Conservation (phyloP, 2,797 vertebrate species). For the Tapirus indicus region DNA sequence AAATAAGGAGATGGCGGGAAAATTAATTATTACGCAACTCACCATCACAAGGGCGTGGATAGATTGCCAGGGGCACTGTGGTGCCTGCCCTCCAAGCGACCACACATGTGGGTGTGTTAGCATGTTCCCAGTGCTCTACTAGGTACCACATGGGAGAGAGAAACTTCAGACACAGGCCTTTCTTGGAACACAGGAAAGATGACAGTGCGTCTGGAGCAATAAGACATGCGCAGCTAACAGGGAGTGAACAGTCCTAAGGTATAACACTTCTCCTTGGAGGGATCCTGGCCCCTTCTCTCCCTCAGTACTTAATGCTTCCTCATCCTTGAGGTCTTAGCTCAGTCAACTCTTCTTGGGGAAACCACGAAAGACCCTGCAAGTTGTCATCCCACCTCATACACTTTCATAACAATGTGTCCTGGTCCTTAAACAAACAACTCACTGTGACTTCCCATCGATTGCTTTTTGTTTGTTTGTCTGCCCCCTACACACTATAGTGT, state of each 20-base stretch:
- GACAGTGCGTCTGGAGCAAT: background rate
- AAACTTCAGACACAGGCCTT: background rate
- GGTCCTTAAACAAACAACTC: background rate
- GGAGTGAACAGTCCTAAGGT: background rate
- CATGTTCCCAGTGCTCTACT: background rate
- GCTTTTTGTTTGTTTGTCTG: background rate
- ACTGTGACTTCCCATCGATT: too few relatives aligned
- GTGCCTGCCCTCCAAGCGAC: fast-evolving
- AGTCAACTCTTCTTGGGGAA: background rate
- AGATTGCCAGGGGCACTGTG: fast-evolving
- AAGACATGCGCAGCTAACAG: background rate
- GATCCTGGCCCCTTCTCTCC: fast-evolving
- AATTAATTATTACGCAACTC: background rate
- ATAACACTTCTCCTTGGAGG: fast-evolving
- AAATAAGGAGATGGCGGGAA: background rate
- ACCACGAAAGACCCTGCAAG: background rate
- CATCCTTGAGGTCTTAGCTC: too few relatives aligned
- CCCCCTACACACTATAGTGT: fast-evolving
- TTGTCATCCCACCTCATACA: fast-evolving
- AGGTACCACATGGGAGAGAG: background rate
- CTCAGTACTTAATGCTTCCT: fast-evolving
- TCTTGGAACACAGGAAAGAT: background rate
- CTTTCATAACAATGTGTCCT: fast-evolving
- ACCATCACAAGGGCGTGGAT: fast-evolving
- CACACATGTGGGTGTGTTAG: fast-evolving